Percentiles rank a stretch among this genome's conserved stretches.
phyloP scores from a whole-genome alignment of 2,113 vertebrate species.

The Chaetorhynchus papuensis region DNA sequence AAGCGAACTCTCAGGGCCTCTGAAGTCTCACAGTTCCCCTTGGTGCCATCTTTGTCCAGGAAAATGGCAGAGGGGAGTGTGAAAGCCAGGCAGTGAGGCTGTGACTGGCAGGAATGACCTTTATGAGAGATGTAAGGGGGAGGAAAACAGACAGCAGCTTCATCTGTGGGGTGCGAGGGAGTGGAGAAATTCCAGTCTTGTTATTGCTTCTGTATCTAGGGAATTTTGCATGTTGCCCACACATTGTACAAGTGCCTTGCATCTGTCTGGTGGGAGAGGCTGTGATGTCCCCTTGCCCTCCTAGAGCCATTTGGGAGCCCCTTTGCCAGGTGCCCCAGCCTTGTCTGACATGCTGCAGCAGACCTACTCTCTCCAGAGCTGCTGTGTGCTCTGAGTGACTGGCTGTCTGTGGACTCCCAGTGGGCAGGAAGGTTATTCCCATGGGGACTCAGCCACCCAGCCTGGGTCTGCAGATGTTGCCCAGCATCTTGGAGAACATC shows the following conservation, averaged over 20 bases:
- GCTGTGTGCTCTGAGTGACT: rapidly evolving
- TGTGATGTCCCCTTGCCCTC: neutral
- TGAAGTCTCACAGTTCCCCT: neutral
- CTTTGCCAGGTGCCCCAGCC: neutral
- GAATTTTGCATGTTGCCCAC: neutral
- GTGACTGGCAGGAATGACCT: neutral
- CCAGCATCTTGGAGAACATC: neutral
- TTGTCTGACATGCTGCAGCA: neutral
- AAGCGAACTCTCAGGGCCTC: neutral
- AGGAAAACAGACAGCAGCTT: neutral
- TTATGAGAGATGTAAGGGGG: neutral
- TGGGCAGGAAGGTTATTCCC: neutral
- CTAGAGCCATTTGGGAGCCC: neutral
- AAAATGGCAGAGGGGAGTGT: neutral
- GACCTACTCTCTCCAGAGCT: neutral
- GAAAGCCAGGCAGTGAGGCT: neutral
- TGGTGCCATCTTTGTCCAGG: neutral
- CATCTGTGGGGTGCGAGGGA: neutral
- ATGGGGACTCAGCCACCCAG: neutral
- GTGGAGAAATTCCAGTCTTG: neutral
- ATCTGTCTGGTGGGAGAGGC: neutral
- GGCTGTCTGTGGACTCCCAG: neutral
- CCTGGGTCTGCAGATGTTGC: neutral
- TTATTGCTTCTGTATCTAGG: neutral
- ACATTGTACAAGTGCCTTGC: neutral